These are phyloP conservation scores for Umimayanthus kanabou DNA, from an alignment of 92 coral and sea anemone genomes.

Conservation along the genomic window DNA sequence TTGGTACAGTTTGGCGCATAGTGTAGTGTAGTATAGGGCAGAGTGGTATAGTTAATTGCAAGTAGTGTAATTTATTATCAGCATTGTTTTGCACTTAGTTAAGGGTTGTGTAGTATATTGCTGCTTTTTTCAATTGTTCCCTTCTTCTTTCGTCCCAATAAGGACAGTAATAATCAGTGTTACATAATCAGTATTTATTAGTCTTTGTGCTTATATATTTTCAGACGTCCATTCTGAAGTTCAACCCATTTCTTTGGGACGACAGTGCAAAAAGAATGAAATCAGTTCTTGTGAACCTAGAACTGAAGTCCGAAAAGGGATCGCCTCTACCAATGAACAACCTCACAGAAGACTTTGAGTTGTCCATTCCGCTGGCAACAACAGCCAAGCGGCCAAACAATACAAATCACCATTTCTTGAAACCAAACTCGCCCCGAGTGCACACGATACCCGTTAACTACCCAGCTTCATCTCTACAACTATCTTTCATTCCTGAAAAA, in stretches of 20 bases:
- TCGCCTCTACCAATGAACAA: neutral
- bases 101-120: no score
- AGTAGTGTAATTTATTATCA: no score
- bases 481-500: neutral
- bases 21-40: no score
- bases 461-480: neutral
- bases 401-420: neutral
- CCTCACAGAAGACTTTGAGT: conserved; percentile 3
- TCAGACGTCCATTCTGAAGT: neutral
- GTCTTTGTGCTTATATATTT: neutral
- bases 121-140: no score
- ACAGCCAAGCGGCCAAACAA: neutral
- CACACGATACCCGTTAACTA: conserved; percentile 47
- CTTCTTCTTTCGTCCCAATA: no score
- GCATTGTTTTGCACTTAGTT: no score
- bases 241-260: neutral
- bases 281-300: neutral
- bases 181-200: neutral
- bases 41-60: no score
- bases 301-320: neutral
- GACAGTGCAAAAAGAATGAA: neutral
- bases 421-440: conserved; percentile 26
- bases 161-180: neutral
- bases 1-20: no score
- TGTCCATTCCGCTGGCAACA: neutral